A percentile compares a stretch with the other conserved stretches of the same genome.
Evolutionary conservation across 2,113 vertebrate species (phyloP).

Genomic region (Cyprinodon brontotheroides): DNA sequence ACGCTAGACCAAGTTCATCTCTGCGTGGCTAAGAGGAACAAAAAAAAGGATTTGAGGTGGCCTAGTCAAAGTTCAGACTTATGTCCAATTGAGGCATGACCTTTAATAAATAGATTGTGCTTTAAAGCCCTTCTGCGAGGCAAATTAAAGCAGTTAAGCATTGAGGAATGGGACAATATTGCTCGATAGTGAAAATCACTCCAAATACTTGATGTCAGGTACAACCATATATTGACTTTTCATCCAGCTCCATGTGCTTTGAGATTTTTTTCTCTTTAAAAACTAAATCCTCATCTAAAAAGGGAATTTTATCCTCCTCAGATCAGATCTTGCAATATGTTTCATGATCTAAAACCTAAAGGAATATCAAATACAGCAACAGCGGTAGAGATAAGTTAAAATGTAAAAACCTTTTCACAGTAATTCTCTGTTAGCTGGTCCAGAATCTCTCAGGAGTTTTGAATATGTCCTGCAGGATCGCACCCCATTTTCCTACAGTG

Average conservation of each 20-base stretch:
- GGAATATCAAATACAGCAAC: neutral
- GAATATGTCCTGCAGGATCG: neutral
- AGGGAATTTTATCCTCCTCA: no score
- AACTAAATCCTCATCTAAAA: neutral
- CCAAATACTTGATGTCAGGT: no score
- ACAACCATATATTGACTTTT: no score
- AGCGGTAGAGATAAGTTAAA: neutral
- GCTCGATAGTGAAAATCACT: no score
- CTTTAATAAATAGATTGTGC: no score
- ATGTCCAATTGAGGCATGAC: no score
- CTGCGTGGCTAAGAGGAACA: neutral
- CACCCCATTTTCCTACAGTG: slow-evolving; percentile 12
- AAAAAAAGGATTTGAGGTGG: neutral
- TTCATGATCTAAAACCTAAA: neutral
- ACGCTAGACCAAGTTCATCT: neutral
- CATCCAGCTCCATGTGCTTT: no score
- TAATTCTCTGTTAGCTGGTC: no score
- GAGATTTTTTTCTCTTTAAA: neutral
- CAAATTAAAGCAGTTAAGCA: no score
- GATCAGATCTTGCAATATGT: neutral
- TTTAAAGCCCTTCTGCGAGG: no score
- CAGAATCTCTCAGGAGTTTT: neutral
- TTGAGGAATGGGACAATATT: no score
- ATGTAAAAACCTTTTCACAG: no score
- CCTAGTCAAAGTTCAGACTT: neutral